phyloP scores from a whole-genome alignment of 2,113 vertebrate genomes.

The Gobio gobio region DNA sequence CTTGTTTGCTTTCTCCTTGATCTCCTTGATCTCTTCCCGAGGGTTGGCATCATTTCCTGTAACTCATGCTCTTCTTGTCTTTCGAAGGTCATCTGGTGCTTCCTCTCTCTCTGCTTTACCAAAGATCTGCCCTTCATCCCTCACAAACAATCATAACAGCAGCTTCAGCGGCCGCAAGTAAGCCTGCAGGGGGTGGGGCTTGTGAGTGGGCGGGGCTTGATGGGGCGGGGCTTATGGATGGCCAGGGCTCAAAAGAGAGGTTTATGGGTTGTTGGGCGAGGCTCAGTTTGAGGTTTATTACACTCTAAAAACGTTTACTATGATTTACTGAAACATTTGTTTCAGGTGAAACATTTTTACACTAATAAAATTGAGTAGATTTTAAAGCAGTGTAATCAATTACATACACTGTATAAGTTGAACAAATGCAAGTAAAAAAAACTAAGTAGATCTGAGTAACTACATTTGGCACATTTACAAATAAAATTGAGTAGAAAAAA shows the following conservation, averaged over 20 bases:
- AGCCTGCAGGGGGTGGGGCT: conserved; percentile 72
- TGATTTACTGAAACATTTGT: too few relatives aligned
- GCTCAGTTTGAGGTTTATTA: too few relatives aligned
- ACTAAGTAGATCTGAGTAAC: too few relatives aligned
- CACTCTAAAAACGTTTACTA: too few relatives aligned
- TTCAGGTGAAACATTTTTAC: too few relatives aligned
- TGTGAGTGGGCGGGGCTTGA: not conserved
- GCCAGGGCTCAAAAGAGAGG: too few relatives aligned
- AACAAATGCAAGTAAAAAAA: too few relatives aligned
- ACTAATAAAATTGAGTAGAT: too few relatives aligned
- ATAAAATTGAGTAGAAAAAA: too few relatives aligned
- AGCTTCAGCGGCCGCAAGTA: conserved; percentile 99
- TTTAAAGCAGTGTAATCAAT: too few relatives aligned
- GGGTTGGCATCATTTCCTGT: conserved; percentile 40
- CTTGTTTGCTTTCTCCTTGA: conserved; percentile 26
- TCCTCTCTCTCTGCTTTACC: conserved; percentile 99
- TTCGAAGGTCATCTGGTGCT: conserved; percentile 98
- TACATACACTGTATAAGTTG: too few relatives aligned
- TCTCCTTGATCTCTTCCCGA: conserved; percentile 48
- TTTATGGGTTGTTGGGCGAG: not conserved
- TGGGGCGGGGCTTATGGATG: not conserved
- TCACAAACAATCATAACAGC: conserved; percentile 99
- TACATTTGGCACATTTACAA: too few relatives aligned
- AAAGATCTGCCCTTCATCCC: conserved; percentile 99
- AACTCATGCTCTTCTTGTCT: conserved; percentile 90